Conservation (phyloP, 2,797 vertebrate species). For the Eulemur coronatus region DNA sequence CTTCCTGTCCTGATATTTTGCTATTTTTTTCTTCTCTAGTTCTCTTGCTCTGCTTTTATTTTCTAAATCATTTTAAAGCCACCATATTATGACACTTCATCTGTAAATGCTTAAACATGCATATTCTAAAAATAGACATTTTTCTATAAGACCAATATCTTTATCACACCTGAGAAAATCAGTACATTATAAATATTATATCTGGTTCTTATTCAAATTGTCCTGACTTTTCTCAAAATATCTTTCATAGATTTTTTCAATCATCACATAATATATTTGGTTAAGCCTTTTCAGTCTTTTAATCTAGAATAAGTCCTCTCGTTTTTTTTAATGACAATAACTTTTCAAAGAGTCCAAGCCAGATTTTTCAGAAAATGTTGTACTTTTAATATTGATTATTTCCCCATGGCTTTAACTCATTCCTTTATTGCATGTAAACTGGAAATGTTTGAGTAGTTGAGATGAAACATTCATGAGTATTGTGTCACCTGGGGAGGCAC, state of each 20-base stretch:
- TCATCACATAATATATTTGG: neutral
- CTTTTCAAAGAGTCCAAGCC: neutral
- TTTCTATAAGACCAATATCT: neutral
- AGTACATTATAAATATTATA: neutral
- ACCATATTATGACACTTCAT: neutral
- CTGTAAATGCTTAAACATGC: neutral
- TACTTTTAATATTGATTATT: neutral
- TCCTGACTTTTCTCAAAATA: neutral
- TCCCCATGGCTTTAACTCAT: neutral
- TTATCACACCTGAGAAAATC: neutral
- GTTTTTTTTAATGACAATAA: neutral
- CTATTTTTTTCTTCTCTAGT: neutral
- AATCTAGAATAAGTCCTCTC: neutral
- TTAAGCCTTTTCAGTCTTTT: neutral
- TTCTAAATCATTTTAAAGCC: neutral
- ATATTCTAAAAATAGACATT: neutral
- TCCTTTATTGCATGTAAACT: neutral
- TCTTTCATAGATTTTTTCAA: neutral
- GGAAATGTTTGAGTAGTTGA: neutral
- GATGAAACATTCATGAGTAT: neutral
- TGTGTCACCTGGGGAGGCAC: neutral
- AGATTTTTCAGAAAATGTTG: neutral
- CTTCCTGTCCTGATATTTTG: neutral
- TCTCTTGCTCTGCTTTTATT: neutral
- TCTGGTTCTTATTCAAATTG: neutral